phyloP scores from a whole-genome alignment of 2,888 invertebrate genomes.

The Erebia palarica region DNA sequence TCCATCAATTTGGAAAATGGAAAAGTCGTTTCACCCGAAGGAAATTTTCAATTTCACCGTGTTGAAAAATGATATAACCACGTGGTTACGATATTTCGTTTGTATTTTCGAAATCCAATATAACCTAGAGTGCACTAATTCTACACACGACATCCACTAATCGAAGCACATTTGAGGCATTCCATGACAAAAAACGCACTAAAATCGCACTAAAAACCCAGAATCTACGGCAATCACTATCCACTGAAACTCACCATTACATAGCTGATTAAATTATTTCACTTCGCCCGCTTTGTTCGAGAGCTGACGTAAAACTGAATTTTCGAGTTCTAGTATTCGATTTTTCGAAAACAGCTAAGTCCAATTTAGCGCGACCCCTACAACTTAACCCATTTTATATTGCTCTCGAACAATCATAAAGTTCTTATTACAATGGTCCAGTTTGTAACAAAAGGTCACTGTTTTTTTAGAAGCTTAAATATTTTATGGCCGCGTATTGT shows the following conservation, averaged over 20 bases:
- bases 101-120: slow-evolving; percentile 5
- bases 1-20: slow-evolving; percentile 7
- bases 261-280: slow-evolving; percentile 53
- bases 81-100: slow-evolving; percentile 4
- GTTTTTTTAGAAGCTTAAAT: neutral
- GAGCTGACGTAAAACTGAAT: slow-evolving; percentile 66
- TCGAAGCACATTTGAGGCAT: slow-evolving; percentile 32
- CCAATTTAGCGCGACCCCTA: slow-evolving; percentile 53
- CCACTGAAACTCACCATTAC: slow-evolving; percentile 74
- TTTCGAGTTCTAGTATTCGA: slow-evolving; percentile 60
- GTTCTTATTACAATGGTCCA: slow-evolving; percentile 33
- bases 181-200: slow-evolving; percentile 25
- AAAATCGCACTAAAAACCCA: slow-evolving; percentile 23
- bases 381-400: neutral
- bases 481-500: slow-evolving; percentile 28
- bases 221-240: slow-evolving; percentile 46
- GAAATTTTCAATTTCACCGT: slow-evolving; percentile 13
- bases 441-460: slow-evolving; percentile 12
- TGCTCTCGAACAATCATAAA: neutral
- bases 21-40: slow-evolving; percentile 7
- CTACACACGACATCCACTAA: slow-evolving; percentile 32
- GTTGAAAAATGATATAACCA: slow-evolving; percentile 14
- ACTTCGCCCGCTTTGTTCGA: slow-evolving; percentile 60
- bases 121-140: slow-evolving; percentile 21
- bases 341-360: slow-evolving; percentile 74